phyloP scores from a whole-genome alignment of 2,797 vertebrate genomes.

The Linurgus olivaceus region DNA sequence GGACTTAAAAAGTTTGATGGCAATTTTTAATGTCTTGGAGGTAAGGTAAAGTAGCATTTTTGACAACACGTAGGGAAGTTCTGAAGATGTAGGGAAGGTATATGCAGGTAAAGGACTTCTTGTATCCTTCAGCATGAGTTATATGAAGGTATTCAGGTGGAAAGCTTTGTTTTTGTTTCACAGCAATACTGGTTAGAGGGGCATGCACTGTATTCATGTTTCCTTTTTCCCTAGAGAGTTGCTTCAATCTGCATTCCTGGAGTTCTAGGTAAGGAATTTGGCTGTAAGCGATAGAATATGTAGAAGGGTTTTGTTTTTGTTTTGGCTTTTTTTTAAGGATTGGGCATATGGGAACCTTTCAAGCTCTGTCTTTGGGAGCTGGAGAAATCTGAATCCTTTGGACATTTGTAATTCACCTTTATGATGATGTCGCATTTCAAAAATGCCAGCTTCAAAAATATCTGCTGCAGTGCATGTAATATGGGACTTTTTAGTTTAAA shows the following conservation, averaged over 20 bases:
- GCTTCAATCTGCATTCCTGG: not conserved
- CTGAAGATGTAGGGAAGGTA: not conserved
- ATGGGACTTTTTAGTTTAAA: not conserved
- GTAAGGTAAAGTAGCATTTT: not conserved
- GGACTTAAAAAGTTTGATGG: not conserved
- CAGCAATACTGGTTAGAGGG: not conserved
- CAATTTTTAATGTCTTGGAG: not conserved
- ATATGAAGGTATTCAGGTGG: not conserved
- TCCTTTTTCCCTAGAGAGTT: not conserved
- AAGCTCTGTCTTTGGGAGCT: not conserved
- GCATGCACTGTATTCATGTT: not conserved
- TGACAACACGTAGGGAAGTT: not conserved
- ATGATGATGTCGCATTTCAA: slow-evolving; percentile 1
- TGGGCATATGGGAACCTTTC: not conserved
- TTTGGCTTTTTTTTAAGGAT: not conserved
- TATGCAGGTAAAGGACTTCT: not conserved
- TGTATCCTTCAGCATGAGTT: not conserved
- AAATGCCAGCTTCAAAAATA: slow-evolving; percentile 27
- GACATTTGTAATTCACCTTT: slow-evolving; percentile 23
- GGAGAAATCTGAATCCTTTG: not conserved
- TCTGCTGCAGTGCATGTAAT: not conserved
- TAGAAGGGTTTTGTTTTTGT: not conserved
- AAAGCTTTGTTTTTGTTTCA: not conserved
- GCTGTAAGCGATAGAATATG: not conserved
- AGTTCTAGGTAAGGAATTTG: not conserved